These are phyloP conservation scores for Gadopsis bispinosus DNA, from an alignment of 2,797 vertebrate genomes.

Conservation along the genomic window DNA sequence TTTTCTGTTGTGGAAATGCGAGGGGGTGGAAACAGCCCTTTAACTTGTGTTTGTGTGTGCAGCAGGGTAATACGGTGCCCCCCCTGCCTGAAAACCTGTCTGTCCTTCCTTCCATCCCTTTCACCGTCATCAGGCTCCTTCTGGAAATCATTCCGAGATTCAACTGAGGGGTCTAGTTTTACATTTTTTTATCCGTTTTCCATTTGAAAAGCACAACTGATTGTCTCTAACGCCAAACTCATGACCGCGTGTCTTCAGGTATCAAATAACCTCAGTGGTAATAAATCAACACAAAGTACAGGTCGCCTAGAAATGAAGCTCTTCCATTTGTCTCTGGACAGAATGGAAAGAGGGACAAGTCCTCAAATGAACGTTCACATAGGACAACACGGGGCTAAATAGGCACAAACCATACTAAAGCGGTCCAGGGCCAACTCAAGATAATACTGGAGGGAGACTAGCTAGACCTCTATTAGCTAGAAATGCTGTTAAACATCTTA, in stretches of 20 bases:
- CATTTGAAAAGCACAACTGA: slow-evolving; percentile 46
- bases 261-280: neutral
- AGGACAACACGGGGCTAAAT: neutral
- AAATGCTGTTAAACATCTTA: neutral
- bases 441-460: slow-evolving; percentile 51
- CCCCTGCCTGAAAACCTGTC: neutral
- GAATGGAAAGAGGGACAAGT: slow-evolving; percentile 3
- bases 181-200: neutral
- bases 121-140: slow-evolving; percentile 5
- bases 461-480: neutral
- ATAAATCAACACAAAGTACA: neutral
- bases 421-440: slow-evolving; percentile 21
- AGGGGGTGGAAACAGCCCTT: slow-evolving; percentile 46
- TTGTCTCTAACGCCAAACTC: slow-evolving; percentile 62
- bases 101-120: neutral
- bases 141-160: neutral
- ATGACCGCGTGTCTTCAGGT: slow-evolving; percentile 1
- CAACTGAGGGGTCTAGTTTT: slow-evolving; percentile 9
- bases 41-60: slow-evolving; percentile 49
- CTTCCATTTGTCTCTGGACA: neutral
- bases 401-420: neutral
- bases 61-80: slow-evolving; percentile 44
- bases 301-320: no score
- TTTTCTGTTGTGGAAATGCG: slow-evolving; percentile 4
- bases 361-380: neutral